phyloP scores from a whole-genome alignment of 2,888 invertebrate species.

The Doris montereyensis region DNA sequence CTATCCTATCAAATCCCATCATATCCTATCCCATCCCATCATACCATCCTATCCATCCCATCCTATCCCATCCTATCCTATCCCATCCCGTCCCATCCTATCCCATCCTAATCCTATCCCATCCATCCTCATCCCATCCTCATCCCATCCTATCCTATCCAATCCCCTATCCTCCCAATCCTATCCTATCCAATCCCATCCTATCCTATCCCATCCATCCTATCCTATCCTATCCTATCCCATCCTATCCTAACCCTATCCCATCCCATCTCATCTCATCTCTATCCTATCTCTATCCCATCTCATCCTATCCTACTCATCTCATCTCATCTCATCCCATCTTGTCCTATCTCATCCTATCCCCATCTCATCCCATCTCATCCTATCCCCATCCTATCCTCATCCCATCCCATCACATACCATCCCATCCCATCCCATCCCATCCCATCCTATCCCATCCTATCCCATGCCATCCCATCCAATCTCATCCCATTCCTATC shows the following conservation, averaged over 20 bases:
- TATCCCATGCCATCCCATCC: slow-evolving; percentile 10
- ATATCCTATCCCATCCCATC: slow-evolving; percentile 13
- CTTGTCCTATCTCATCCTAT: slow-evolving; percentile 6
- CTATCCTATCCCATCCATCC: slow-evolving; percentile 25
- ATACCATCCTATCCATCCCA: neutral
- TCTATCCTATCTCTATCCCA: neutral
- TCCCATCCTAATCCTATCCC: neutral
- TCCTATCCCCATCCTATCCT: neutral
- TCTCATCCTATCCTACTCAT: slow-evolving; percentile 15
- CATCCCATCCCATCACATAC: neutral
- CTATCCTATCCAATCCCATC: slow-evolving; percentile 22
- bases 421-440: neutral
- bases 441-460: slow-evolving; percentile 9
- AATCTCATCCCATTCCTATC: slow-evolving; percentile 8
- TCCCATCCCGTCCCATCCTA: slow-evolving; percentile 22
- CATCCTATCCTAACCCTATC: slow-evolving; percentile 20
- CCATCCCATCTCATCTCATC: slow-evolving; percentile 19
- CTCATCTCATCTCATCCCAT: slow-evolving; percentile 1
- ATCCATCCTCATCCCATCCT: neutral
- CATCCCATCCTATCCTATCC: neutral
- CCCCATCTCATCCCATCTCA: slow-evolving; percentile 9
- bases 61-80: slow-evolving; percentile 18
- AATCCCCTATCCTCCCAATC: slow-evolving; percentile 5
- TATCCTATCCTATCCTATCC: slow-evolving; percentile 26
- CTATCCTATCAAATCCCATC: slow-evolving; percentile 15